Percentiles rank a stretch among this genome's conserved stretches.
phyloP scores from a whole-genome alignment of 2,113 vertebrate species.

The Tenrec ecaudatus region DNA sequence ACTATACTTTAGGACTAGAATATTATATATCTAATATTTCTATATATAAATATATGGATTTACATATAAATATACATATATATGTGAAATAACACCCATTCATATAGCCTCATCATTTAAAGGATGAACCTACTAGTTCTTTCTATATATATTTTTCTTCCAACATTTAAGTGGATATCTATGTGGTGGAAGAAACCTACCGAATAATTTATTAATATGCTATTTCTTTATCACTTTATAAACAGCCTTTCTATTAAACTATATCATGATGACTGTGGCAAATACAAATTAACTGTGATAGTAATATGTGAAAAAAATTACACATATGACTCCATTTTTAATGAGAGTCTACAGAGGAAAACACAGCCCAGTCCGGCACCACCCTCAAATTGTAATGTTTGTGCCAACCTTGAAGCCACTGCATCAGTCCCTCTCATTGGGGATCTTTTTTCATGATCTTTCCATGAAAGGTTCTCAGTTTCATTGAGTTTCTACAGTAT shows the following conservation, averaged over 20 bases:
- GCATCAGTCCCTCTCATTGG: too few species aligned
- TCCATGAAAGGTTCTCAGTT: too few species aligned
- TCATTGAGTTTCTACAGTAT: neutral
- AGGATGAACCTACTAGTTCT: neutral
- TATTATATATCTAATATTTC: too few species aligned
- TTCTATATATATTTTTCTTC: neutral
- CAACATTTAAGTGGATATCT: neutral
- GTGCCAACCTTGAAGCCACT: too few species aligned
- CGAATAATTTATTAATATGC: neutral
- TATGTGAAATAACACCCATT: neutral
- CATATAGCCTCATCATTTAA: neutral
- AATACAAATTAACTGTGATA: neutral
- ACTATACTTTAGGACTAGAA: neutral
- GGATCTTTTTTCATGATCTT: too few species aligned
- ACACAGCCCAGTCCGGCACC: too few species aligned
- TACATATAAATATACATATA: neutral
- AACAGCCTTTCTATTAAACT: slow-evolving; percentile 12
- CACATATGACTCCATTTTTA: neutral
- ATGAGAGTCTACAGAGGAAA: too few species aligned
- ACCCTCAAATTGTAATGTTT: too few species aligned
- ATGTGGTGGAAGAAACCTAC: neutral
- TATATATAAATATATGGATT: too few species aligned
- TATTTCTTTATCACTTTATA: slow-evolving; percentile 5
- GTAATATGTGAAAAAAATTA: neutral
- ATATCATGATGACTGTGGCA: neutral